Evolutionary conservation across 2,888 invertebrate species (phyloP).

Genomic region (Diplazon laetatorius): DNA sequence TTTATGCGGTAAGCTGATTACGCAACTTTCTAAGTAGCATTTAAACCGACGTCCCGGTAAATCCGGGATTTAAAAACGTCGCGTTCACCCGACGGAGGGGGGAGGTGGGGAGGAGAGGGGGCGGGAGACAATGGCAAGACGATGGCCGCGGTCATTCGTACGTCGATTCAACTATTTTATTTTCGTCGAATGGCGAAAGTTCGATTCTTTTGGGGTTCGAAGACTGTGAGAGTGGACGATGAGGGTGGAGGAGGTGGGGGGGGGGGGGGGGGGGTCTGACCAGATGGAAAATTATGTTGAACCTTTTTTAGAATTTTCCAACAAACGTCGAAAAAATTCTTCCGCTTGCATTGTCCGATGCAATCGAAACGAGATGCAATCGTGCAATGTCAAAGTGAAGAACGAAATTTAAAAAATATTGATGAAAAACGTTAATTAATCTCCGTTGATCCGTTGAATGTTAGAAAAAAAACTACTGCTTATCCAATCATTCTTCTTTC

Average conservation of each 20-base stretch:
- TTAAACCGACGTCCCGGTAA: constrained; percentile 62
- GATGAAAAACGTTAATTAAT: constrained; percentile 15
- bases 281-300: constrained; percentile 33
- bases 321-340: constrained; percentile 12
- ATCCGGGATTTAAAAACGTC: constrained; percentile 58
- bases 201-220: constrained; percentile 33
- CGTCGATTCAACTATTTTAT: constrained; percentile 19
- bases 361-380: no score
- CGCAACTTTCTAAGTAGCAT: constrained; percentile 69
- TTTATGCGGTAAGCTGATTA: constrained; percentile 70
- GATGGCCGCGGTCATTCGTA: background rate
- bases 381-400: background rate
- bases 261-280: no score
- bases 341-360: background rate
- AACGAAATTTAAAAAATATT: background rate
- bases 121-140: constrained; percentile 18
- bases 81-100: background rate
- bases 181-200: constrained; percentile 48
- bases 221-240: background rate
- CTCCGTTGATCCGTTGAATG: no score
- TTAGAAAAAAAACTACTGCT: no score
- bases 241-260: no score
- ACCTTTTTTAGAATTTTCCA: background rate
- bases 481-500: no score
- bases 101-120: no score